A percentile compares a stretch with the other conserved stretches of the same genome.
phyloP scores from a whole-genome alignment of 1,140 invertebrate species.

The Delia radicum region DNA sequence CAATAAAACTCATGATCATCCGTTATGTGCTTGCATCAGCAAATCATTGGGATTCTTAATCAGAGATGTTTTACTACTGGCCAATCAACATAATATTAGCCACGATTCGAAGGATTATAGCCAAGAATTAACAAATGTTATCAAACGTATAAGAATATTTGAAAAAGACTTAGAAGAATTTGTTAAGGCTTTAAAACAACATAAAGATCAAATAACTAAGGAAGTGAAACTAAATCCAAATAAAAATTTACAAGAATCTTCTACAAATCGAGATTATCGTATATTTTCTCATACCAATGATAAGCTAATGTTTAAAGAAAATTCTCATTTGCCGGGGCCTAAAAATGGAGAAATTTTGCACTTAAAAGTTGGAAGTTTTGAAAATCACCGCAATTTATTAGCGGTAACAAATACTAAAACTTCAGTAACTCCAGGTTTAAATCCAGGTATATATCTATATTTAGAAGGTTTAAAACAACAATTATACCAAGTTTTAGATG shows the following conservation, averaged over 20 bases:
- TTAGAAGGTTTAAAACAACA: constrained; percentile 30
- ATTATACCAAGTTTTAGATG: constrained; percentile 43
- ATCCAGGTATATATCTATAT: constrained; percentile 22
- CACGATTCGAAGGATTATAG: constrained; percentile 7
- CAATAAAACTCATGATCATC: constrained; percentile 16
- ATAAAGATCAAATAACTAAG: not conserved
- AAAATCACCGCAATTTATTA: constrained; percentile 12
- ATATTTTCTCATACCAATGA: not conserved
- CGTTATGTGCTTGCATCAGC: not conserved
- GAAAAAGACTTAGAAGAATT: not conserved
- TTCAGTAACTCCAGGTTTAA: not conserved
- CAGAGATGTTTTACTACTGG: constrained; percentile 36
- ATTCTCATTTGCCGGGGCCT: not conserved
- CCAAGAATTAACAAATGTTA: constrained; percentile 36
- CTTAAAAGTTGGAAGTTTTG: not conserved
- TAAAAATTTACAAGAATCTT: not conserved
- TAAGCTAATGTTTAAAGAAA: not conserved
- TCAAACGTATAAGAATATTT: constrained; percentile 33
- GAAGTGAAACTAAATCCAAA: too few relatives aligned
- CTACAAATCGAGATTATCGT: not conserved
- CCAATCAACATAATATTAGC: constrained; percentile 28
- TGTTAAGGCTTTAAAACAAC: not conserved
- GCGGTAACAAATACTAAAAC: constrained; percentile 17
- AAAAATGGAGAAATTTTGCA: constrained; percentile 27
- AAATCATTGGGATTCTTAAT: constrained; percentile 31